Evolutionary conservation across 2,113 vertebrate genomes (phyloP).

Genomic region (Osmerus eperlanus): DNA sequence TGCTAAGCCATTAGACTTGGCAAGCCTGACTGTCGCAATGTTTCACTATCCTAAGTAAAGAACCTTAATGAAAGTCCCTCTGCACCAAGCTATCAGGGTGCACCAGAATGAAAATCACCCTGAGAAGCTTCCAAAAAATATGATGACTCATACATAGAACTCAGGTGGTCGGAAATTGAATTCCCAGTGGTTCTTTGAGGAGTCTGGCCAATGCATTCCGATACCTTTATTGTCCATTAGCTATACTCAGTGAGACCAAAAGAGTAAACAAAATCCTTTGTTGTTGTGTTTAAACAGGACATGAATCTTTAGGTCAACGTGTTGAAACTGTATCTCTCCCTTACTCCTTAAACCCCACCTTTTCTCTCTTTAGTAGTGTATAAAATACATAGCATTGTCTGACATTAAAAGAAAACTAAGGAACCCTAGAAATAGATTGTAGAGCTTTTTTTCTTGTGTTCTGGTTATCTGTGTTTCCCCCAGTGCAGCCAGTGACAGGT

Average conservation of each 20-base stretch:
- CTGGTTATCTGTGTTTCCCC: constrained; percentile 45
- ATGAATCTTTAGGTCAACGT: not conserved
- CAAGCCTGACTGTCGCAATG: constrained; percentile 17
- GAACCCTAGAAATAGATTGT: not conserved
- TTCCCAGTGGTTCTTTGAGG: not conserved
- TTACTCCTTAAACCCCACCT: no score
- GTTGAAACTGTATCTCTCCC: no score
- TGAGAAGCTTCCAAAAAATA: constrained; percentile 24
- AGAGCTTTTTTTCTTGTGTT: constrained; percentile 3
- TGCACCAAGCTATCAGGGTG: constrained; percentile 11
- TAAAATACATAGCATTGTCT: not conserved
- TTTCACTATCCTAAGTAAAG: constrained; percentile 24
- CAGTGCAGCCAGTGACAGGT: constrained; percentile 29
- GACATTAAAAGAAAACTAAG: not conserved
- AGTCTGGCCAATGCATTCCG: not conserved
- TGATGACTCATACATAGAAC: constrained; percentile 27
- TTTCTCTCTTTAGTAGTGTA: no score
- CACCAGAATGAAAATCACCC: constrained; percentile 14
- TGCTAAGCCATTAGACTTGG: constrained; percentile 27
- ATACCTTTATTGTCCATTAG: not conserved
- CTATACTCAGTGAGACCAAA: not conserved
- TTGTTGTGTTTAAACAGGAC: not conserved
- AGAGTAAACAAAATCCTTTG: not conserved
- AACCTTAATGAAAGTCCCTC: constrained; percentile 33
- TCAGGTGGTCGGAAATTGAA: not conserved